Conservation (phyloP, 1,140 invertebrate species). For the Hyposmocoma kahamanoa region DNA sequence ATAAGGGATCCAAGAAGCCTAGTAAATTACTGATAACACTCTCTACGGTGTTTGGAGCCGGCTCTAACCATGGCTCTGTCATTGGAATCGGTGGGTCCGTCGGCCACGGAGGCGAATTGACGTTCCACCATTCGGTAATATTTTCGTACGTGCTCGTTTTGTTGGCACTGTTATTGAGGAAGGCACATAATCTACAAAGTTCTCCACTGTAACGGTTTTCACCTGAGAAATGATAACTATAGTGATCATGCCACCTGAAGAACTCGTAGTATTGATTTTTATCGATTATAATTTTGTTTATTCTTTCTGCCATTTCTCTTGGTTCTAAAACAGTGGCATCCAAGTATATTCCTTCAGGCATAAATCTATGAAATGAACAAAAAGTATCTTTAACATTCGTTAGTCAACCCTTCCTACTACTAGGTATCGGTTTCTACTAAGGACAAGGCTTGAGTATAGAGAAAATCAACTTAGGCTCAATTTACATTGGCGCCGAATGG, state of each 20-base stretch:
- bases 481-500: too few species aligned
- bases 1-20: too few species aligned
- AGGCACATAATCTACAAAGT: background rate
- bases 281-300: slow-evolving; percentile 2
- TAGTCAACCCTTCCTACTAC: too few species aligned
- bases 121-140: background rate
- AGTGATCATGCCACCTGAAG: background rate
- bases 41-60: too few species aligned
- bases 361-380: slow-evolving; percentile 12
- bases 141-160: background rate
- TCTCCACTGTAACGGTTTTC: background rate
- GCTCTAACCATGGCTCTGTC: too few species aligned
- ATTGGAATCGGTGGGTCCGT: too few species aligned
- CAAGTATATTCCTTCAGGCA: slow-evolving; percentile 8
- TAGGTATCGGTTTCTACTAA: too few species aligned
- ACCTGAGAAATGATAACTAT: background rate
- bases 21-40: too few species aligned
- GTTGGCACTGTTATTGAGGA: background rate
- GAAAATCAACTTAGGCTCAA: too few species aligned
- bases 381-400: too few species aligned
- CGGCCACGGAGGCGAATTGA: too few species aligned
- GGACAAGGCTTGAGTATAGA: too few species aligned
- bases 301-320: slow-evolving; percentile 4
- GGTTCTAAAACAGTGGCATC: slow-evolving; percentile 4
- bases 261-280: background rate